These are phyloP conservation scores for Murina feae DNA, from an alignment of 2,113 vertebrate species.

Conservation along the genomic window DNA sequence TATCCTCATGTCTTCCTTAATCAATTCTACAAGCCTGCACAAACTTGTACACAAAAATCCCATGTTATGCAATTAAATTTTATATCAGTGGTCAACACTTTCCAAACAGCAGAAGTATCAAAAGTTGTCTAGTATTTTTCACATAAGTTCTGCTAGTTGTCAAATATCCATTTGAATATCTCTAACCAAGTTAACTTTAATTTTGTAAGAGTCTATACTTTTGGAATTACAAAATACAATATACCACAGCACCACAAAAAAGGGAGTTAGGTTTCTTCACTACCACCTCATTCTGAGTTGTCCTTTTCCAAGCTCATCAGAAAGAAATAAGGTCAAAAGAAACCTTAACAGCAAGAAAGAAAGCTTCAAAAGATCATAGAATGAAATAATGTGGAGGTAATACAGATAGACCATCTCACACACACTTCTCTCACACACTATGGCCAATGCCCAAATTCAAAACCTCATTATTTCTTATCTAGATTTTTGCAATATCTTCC, in stretches of 20 bases:
- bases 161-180: neutral
- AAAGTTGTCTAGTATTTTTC: neutral
- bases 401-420: neutral
- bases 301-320: neutral
- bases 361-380: neutral
- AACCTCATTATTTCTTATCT: neutral
- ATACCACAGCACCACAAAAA: neutral
- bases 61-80: conserved; percentile 1
- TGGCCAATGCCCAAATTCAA: neutral
- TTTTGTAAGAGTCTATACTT: neutral
- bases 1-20: conserved; percentile 19
- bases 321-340: neutral
- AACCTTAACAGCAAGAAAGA: neutral
- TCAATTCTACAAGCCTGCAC: conserved; percentile 28
- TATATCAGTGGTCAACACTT: conserved; percentile 11
- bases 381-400: neutral
- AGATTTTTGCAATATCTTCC: neutral
- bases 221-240: neutral
- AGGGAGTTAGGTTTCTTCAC: neutral
- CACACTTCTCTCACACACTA: neutral
- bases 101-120: neutral
- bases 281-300: neutral
- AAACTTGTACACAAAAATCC: conserved; percentile 13
- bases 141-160: neutral
- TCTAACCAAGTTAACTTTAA: neutral